These are phyloP conservation scores for Osmerus eperlanus DNA, from an alignment of 2,113 vertebrate species.

Conservation along the genomic window DNA sequence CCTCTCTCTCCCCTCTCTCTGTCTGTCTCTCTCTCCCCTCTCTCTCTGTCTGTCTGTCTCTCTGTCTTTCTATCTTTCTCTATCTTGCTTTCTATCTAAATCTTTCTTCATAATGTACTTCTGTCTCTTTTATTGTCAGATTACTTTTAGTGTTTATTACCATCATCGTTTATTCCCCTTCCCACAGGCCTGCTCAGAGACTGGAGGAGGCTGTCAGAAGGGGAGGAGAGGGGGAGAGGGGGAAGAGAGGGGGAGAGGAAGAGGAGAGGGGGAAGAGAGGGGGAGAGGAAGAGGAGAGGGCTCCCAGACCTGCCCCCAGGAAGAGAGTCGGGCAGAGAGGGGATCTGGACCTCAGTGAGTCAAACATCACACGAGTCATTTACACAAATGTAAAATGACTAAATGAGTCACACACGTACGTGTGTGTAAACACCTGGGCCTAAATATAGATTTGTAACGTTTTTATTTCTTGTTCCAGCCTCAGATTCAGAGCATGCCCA, in stretches of 20 bases:
- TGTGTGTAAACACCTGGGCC: background rate
- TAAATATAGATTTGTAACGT: background rate
- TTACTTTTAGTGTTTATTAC: background rate
- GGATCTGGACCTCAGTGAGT: slow-evolving; percentile 64
- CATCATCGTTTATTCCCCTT: background rate
- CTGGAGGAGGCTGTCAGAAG: background rate
- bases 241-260: slow-evolving; percentile 15
- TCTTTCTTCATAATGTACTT: background rate
- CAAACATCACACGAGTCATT: background rate
- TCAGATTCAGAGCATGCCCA: slow-evolving; percentile 38
- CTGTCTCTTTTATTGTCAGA: background rate
- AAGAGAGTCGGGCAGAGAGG: slow-evolving; percentile 46
- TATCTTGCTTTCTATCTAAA: background rate
- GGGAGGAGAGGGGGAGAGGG: slow-evolving; percentile 15
- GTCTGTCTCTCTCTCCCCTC: background rate
- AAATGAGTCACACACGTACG: background rate
- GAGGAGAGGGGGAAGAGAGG: slow-evolving; percentile 34
- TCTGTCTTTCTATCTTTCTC: background rate
- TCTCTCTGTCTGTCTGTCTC: background rate
- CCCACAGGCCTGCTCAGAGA: slow-evolving; percentile 29
- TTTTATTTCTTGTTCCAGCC: slow-evolving; percentile 24
- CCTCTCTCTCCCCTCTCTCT: background rate
- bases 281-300: background rate
- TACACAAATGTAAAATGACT: too few relatives aligned
- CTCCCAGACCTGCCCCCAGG: background rate